These are phyloP conservation scores for Phyllotreta cruciferae DNA, from an alignment of 2,888 invertebrate genomes.

Conservation along the genomic window DNA sequence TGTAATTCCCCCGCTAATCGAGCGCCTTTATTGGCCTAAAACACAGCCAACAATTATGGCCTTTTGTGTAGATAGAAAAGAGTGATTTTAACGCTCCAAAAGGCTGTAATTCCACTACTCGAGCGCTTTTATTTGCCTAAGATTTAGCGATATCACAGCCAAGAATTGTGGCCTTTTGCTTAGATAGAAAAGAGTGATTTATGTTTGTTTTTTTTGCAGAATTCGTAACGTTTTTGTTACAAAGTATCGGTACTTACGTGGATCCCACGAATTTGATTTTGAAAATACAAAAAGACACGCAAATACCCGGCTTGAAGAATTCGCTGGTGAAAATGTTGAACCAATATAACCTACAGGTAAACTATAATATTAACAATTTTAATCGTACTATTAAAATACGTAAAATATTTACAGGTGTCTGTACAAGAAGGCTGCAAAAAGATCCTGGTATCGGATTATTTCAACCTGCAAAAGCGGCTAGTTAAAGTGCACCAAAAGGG, in stretches of 20 bases:
- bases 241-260: conserved; percentile 83
- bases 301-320: conserved; percentile 88
- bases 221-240: conserved; percentile 73
- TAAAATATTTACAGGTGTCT: too few species aligned
- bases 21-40: too few species aligned
- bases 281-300: conserved; percentile 82
- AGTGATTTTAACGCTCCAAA: too few species aligned
- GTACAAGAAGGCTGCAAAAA: conserved; percentile 90
- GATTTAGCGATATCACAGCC: too few species aligned
- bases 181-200: too few species aligned
- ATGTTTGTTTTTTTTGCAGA: conserved; percentile 62
- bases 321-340: conserved; percentile 94
- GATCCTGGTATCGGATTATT: conserved; percentile 90
- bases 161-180: too few species aligned
- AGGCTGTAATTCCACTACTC: too few species aligned
- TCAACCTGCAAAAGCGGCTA: conserved; percentile 82
- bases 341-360: conserved; percentile 89
- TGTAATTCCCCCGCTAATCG: too few species aligned
- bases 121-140: too few species aligned
- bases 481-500: conserved; percentile 81
- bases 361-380: neutral
- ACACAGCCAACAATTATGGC: too few species aligned
- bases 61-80: too few species aligned
- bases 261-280: conserved; percentile 85
- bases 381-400: too few species aligned